Base-by-base conservation (phyloP, 1,140 invertebrate genomes). In the Acarapis woodi region DNA sequence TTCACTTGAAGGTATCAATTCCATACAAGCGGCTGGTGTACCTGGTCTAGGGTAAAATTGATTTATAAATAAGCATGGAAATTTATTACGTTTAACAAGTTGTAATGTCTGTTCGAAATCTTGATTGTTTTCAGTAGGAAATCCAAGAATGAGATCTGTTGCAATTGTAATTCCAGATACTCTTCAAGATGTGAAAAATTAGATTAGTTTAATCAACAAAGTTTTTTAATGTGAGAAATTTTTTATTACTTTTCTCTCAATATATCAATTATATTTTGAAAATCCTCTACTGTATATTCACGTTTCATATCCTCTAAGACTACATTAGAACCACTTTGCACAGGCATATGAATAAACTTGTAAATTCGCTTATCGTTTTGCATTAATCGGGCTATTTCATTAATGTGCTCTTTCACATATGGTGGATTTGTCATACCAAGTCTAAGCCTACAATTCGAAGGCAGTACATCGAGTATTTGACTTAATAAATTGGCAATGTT, bases 371-470 rank as follows among this genome's bases (percentile, higher is more conserved):
- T 18, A 0, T 79, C 77, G 55, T 93, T 77, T 26, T 64, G 62
- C 46, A 96, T 59, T 44, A 96, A 80, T 50, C 73, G 67, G 0
- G 78, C 70, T 36, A 97, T 82, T 52, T 65, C 65, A 51, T 79
- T 69, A 3, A 96, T 56, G 58, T 94, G 78, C 49, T 94, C 80
- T 20, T 93, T 53, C 41, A 97, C 94, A 50, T 96, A 97, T 0
- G 90, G 90, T 0, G 90, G 88, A 64, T 97, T 94, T 1, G 85
- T 93, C 87, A 93, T 94, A 16, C 85, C 85, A 2, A 90, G 57
- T 39, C 65, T 48, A 48, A 68, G 56, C 54, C 58, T 61, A 48
- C 80, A 87, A 16, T 75, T 73, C 32, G 76, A 65, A 0, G 88
- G 88, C 40, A 94, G 83, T 0, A 87, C 70, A 41, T 79, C 64